Conservation (phyloP, 2,113 vertebrate genomes). For the Motacilla tschutschensis region DNA sequence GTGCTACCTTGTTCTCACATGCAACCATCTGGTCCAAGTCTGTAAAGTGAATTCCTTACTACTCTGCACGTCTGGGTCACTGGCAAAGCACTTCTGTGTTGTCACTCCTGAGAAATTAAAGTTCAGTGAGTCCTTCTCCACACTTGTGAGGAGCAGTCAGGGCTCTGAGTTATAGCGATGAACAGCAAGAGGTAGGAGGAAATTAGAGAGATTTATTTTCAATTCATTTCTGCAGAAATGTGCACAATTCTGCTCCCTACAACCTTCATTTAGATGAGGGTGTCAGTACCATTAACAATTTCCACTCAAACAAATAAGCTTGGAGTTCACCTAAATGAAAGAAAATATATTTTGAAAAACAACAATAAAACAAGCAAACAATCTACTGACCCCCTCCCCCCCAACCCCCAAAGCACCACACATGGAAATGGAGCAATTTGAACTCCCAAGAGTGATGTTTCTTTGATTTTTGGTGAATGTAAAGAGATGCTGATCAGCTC, state of each 20-base stretch:
- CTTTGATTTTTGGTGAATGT: background rate
- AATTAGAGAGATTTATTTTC: background rate
- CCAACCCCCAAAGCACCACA: accelerated
- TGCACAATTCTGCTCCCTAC: background rate
- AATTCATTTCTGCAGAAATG: background rate
- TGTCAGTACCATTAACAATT: background rate
- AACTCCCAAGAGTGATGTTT: background rate
- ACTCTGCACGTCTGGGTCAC: background rate
- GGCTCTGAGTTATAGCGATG: background rate
- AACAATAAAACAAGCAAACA: background rate
- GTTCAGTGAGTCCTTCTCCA: background rate
- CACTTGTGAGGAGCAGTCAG: background rate
- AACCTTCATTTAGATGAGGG: accelerated
- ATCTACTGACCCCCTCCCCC: too few species aligned
- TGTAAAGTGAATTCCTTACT: background rate
- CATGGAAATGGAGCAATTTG: accelerated
- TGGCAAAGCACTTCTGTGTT: background rate
- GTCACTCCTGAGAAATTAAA: background rate
- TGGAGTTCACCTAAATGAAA: background rate
- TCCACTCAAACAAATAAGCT: background rate
- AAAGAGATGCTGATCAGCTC: background rate
- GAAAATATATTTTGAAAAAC: background rate
- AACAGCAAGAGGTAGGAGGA: background rate
- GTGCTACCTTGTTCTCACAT: background rate
- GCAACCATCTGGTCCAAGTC: background rate